Base-by-base conservation (phyloP, 2,888 invertebrate species). In the Drepanosiphum platanoidis region DNA sequence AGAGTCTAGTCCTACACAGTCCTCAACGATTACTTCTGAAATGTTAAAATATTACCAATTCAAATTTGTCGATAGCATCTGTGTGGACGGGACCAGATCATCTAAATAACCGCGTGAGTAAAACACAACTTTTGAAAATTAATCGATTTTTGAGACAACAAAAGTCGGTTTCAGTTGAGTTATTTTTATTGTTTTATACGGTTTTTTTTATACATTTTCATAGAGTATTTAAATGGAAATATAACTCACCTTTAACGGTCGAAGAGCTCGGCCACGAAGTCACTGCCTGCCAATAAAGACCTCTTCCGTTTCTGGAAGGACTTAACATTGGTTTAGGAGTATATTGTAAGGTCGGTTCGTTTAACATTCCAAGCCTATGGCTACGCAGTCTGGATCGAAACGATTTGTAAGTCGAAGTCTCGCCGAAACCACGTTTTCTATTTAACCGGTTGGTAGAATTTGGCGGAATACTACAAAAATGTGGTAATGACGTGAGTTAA, bases 251-350 rank as follows among this genome's bases (percentile, higher is more conserved):
- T 87, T 87, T 87, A 34, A 87, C 86, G 36, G 87, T 88, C 7
- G 88, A 87, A 30, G 89, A 88, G 88, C 88, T 77, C 87, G 89
- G 87, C 90, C 90, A 88, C 86, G 90, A 89, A 18, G 88, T 79
- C 7, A 81, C 58, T 84, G 89, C 89, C 87, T 92, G 91, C 88
- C 93, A 92, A 89, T 94, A 97, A 4, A 98, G 91, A 0, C 98
- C 98, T 0, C 95, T 92, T 0, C 97, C 97, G 87, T 94, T 93
- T 87, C 99, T 92, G 86, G 96, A 94, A 0, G 99, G 99, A 89
- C 97, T 96, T 83, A 99, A 91, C 89, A 99, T 95, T 0, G 99
- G 99, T 42, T 96, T 95, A 22, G 99, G 98, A 0, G 98, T 98
- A 90, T 95, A 99, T 86, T 93, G 92, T 18, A 93, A 91, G 39